Evolutionary conservation across 2,797 vertebrate genomes (phyloP).

Genomic region (Ambastaia sidthimunki): DNA sequence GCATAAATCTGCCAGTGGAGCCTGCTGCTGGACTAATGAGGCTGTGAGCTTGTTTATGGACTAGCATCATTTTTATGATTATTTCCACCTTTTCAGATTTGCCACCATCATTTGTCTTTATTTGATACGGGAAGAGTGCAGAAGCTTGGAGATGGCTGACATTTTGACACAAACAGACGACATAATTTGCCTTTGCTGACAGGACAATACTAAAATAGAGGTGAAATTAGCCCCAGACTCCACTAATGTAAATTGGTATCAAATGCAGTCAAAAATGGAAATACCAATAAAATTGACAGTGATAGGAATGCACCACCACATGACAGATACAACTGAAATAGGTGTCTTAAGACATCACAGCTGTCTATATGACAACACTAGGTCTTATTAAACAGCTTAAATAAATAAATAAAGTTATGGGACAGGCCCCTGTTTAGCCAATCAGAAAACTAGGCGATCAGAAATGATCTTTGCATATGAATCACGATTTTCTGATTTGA

Average conservation of each 20-base stretch:
- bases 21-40: conserved; percentile 95
- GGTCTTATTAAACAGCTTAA: conserved; percentile 70
- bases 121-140: conserved; percentile 78
- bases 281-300: conserved; percentile 68
- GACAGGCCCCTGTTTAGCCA: background rate
- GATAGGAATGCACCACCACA: background rate
- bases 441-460: too few species aligned
- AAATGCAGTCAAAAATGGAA: conserved; percentile 87
- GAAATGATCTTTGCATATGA: background rate
- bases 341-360: background rate
- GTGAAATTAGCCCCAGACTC: conserved; percentile 81
- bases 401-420: background rate
- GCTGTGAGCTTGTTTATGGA: conserved; percentile 92
- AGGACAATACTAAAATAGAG: conserved; percentile 64
- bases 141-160: conserved; percentile 67
- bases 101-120: conserved; percentile 75
- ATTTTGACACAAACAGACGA: conserved; percentile 88
- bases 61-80: conserved; percentile 93
- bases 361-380: conserved; percentile 67
- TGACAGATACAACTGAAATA: background rate
- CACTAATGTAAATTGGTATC: conserved; percentile 82
- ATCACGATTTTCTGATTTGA: background rate
- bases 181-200: conserved; percentile 74
- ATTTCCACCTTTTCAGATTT: conserved; percentile 91
- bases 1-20: conserved; percentile 89